These are phyloP conservation scores for Puffinus mauretanicus DNA, from an alignment of 2,113 vertebrate genomes.

Conservation along the genomic window DNA sequence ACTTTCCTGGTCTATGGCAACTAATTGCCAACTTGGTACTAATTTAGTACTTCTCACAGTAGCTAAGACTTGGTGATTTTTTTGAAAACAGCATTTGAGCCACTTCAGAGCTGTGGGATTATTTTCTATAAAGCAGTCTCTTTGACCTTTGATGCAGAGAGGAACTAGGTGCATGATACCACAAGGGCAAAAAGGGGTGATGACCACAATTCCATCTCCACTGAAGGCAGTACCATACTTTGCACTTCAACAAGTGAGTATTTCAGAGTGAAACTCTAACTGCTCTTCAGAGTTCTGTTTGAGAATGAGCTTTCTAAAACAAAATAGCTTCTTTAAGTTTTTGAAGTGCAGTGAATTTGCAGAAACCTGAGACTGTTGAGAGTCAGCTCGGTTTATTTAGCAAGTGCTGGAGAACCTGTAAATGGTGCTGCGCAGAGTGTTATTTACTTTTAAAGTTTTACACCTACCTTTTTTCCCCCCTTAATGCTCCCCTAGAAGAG, in stretches of 20 bases:
- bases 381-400: neutral
- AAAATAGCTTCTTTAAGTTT: neutral
- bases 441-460: neutral
- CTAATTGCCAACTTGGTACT: neutral
- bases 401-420: neutral
- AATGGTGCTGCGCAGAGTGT: neutral
- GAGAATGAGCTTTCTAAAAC: neutral
- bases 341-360: neutral
- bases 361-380: neutral
- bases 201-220: neutral
- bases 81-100: neutral
- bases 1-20: neutral
- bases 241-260: neutral
- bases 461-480: neutral
- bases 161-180: neutral
- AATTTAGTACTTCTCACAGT: neutral
- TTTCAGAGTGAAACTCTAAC: neutral
- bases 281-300: neutral
- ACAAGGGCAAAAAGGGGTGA: neutral
- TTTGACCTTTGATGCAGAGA: neutral
- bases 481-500: neutral
- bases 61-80: neutral
- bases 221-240: neutral
- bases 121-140: neutral
- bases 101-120: neutral